Evolutionary conservation across 2,888 invertebrate species (phyloP).

Genomic region (Drosophila pegasa): DNA sequence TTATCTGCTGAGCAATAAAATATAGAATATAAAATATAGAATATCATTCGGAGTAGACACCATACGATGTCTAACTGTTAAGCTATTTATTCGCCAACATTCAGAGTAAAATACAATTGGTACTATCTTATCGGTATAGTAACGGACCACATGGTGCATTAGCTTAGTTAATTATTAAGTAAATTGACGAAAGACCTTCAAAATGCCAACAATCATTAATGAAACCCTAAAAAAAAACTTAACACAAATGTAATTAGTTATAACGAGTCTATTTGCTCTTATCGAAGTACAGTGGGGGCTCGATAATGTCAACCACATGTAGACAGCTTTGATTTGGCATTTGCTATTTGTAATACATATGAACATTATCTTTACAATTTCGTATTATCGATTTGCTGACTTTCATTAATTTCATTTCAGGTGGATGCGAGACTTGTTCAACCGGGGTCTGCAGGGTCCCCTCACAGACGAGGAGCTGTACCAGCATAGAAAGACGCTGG

Average conservation of each 20-base stretch:
- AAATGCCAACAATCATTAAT: constrained; percentile 3
- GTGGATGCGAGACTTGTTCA: constrained; percentile 86
- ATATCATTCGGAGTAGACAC: neutral
- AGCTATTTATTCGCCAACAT: neutral
- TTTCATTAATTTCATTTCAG: constrained; percentile 56
- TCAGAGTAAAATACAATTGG: neutral
- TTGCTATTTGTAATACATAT: neutral
- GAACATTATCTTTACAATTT: neutral
- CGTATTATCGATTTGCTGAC: neutral
- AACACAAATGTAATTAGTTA: constrained; percentile 17
- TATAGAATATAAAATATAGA: no score
- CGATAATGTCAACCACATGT: neutral
- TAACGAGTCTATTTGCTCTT: constrained; percentile 3
- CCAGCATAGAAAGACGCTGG: constrained; percentile 85
- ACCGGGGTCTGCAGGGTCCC: constrained; percentile 85
- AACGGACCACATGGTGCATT: neutral
- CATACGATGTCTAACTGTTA: neutral
- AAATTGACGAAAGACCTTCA: constrained; percentile 3
- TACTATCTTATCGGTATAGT: neutral
- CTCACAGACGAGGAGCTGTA: constrained; percentile 87
- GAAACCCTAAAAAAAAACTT: constrained; percentile 2
- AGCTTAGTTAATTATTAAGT: neutral
- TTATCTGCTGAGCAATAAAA: neutral
- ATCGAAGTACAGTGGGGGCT: constrained; percentile 4
- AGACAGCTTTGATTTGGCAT: neutral